Evolutionary conservation across 2,113 vertebrate species (phyloP), one percentile per base, ranked within the genome.

Genomic region (Orcinus orca): DNA sequence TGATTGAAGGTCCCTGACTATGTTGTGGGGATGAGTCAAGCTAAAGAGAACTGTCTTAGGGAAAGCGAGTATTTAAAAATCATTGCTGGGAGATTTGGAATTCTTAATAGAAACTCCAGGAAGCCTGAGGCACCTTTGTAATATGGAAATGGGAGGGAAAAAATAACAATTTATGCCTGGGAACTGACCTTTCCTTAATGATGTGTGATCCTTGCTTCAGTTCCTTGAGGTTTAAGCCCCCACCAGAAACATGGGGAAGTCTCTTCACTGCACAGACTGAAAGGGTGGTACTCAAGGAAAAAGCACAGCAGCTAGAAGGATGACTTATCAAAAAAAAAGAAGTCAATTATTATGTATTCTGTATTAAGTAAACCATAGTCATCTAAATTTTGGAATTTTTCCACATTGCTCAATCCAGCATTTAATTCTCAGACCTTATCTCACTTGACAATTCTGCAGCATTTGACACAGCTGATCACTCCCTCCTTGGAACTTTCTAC

Each of bases 51-150:
- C 36, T 41, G 31, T 95, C 77, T 31, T 41, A 93, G 73, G 86
- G 47, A 96, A 96, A 92, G 71, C 55, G 71, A 86, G 12, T 68
- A 55, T 88, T 93, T 76, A 94, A 94, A 93, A 96, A 92, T 77
- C 68, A 95, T 84, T 93, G 80, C 62, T 33, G 79, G n/a, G 44
- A 85, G 38, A 91, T 95, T 96, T 92, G 77, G 50, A 96, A 97
- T 92, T 96, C 84, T 98, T 97, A 96, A 88, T 58, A 93, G 60
- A 70, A 97, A 97, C 29, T 84, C 70, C n/a, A 62, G 26, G 83
- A 92, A 87, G 80, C 58, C 79, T 38, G 47, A 90, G 36, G 87
- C 74, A 87, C 93, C 79, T 92, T 86, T 90, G 36, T 87, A 88
- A 92, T 86, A 88, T 95, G 50, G 74, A 95, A 88, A 96, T 67